Evolutionary conservation across 92 coral and sea anemone genomes (phyloP).

Genomic region (Metridium senile): DNA sequence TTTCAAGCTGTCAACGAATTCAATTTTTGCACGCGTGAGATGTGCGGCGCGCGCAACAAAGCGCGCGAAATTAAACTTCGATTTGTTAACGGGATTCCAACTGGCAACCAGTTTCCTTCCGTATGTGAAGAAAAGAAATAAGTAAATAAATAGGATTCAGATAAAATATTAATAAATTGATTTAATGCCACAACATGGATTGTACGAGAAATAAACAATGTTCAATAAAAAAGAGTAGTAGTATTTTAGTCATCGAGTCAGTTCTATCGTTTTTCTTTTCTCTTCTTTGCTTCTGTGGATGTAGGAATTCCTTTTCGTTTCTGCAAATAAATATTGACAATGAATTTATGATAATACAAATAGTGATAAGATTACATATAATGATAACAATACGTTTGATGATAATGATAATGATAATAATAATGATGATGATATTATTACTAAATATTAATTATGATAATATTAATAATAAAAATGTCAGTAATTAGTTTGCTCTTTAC

Average conservation of each 20-base stretch:
- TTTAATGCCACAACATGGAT: background rate
- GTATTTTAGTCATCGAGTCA: too few relatives aligned
- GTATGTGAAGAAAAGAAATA: background rate
- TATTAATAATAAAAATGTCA: too few relatives aligned
- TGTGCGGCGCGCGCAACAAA: background rate
- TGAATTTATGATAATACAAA: background rate
- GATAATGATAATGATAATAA: too few relatives aligned
- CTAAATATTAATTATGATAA: too few relatives aligned
- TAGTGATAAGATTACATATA: too few relatives aligned
- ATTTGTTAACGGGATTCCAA: background rate
- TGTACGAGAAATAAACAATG: too few relatives aligned
- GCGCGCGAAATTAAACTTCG: background rate
- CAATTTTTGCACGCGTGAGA: background rate
- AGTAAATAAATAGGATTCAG: background rate
- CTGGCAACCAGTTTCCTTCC: background rate
- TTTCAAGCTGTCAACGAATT: background rate
- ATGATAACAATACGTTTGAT: too few relatives aligned
- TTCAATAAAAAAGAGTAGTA: too few relatives aligned
- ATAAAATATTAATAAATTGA: too few relatives aligned
- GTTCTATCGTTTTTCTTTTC: slow-evolving; percentile 40
- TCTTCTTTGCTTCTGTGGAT: slow-evolving; percentile 34
- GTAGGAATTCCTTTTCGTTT: slow-evolving; percentile 41
- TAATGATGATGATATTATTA: too few relatives aligned
- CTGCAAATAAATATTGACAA: slow-evolving; percentile 7
- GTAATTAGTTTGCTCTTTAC: too few relatives aligned